Evolutionary conservation across 2,113 vertebrate species (phyloP), one percentile per base, ranked within the genome.

Genomic region (Triplophysa rosa): DNA sequence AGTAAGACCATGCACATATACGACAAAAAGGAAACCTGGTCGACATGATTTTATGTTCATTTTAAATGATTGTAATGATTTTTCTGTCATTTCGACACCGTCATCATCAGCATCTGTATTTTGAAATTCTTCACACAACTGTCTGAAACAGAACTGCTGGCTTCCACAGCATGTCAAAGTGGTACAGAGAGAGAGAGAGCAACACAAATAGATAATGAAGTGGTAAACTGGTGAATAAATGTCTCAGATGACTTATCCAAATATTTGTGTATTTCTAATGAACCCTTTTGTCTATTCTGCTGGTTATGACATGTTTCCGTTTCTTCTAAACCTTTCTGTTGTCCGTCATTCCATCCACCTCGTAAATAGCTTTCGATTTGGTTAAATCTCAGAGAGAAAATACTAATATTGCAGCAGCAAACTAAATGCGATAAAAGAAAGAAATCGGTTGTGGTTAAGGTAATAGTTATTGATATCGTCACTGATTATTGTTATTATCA

Each of bases 321-420:
- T 45, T 23, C 61, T 61, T 62, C 21, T 74, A 54, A 62, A 45
- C 62, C 58, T 19, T 19, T 74, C 37, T 52, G 11, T 33, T 10
- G 12, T 65, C 71, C 61, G 5, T 54, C 17, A 62, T 47, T 58
- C 40, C 14, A 62, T 26, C 23, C 16, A 6, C 47, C 45, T 65
- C 29, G 9, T 21, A 52, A 65, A 65, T 77, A 26, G 26, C 42
- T 29, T 61, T 64, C 14, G 13, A 54, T 80, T 80, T 80, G 67
- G 58, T 58, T 64, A n/a, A 65, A 71, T 56, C 45, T 80, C 40
- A 63, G 56, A 62, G 58, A 79, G 37, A 65, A 71, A 42, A 40
- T 16, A 56, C 37, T 59, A 74, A 80, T 59, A 81, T 81, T 76
- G 52, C 71, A 81, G 71, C 79, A 76, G 65, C 79, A 81, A 81